Percentiles rank a stretch among this genome's conserved stretches.
Conservation (phyloP, 2,888 invertebrate genomes). For the Fabriciana adippe region DNA sequence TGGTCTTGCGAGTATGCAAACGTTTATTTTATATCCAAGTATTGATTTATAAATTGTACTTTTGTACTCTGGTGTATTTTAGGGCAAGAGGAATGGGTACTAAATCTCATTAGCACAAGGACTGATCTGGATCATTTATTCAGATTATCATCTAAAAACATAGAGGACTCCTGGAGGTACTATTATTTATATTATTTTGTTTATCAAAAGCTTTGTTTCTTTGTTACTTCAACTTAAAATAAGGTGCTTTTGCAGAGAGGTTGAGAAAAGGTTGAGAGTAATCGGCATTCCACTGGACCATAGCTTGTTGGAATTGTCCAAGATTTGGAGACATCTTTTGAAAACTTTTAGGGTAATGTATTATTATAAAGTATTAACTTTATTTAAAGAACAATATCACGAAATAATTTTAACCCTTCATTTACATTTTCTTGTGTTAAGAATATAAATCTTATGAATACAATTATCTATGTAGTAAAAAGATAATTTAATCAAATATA, state of each 20-base stretch:
- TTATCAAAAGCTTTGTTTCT: not conserved
- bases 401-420: not conserved
- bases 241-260: conserved; percentile 55
- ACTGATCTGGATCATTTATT: conserved; percentile 63
- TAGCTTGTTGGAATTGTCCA: conserved; percentile 64
- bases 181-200: conserved; percentile 2
- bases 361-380: not conserved
- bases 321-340: conserved; percentile 67
- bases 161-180: conserved; percentile 61
- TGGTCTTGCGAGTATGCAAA: too few species aligned
- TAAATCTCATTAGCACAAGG: conserved; percentile 62
- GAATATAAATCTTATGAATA: not conserved
- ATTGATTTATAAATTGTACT: not conserved
- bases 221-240: not conserved
- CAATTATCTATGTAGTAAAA: not conserved
- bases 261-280: conserved; percentile 64
- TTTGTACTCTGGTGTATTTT: conserved; percentile 19
- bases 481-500: not conserved
- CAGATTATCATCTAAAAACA: conserved; percentile 51
- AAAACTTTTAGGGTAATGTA: conserved; percentile 68
- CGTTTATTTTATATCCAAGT: too few species aligned
- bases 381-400: not conserved
- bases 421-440: too few species aligned
- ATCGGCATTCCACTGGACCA: conserved; percentile 68
- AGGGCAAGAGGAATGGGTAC: conserved; percentile 76